Base-by-base conservation (phyloP, 2,888 invertebrate genomes). In the Mystacides longicornis region DNA sequence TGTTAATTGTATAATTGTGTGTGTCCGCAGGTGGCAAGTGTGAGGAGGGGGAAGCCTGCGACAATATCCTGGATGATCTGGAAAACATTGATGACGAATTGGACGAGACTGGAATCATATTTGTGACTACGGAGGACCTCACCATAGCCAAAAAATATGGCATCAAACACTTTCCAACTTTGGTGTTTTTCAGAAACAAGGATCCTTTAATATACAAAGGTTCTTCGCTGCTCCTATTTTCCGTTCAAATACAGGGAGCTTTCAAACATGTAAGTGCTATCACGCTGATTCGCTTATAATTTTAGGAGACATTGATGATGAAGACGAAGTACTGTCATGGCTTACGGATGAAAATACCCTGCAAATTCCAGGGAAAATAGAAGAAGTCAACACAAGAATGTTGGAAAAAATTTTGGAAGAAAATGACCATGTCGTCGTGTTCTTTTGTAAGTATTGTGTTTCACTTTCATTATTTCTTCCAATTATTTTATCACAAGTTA, bases 41-140 rank as follows among this genome's bases (percentile, higher is more conserved):
- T 66, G 91, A 91, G 65, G 88, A 91, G 60, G 93, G 92, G 16
- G 88, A 91, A 64, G 82, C 88, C 66, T 93, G 93, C 66, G 91
- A 93, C 64, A 82, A 83, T 63, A 89, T 93, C 60, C 73, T 94
- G 18, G 85, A 88, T 22, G 91, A 92, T 66, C 73, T 94, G 57
- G 93, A 93, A 70, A 91, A 91, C 66, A 93, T 94, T 63, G 94
- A 94, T 64, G 94, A 94, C 68, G 94, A 94, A 68, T 74, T 93
- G 1, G 93, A 94, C 67, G 93, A 93, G 72, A 88, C 88, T 55
- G 94, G 94, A 52, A 94, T 94, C 64, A 89, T 93, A 60, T 93
- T 94, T 67, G 93, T 94, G 0, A 93, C 93, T 33, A 94, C 94
- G 14, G 93, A 93, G 73, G 94, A 95, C 66, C 76, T 81, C 3